Percentiles rank a stretch among this genome's conserved stretches.
Evolutionary conservation across 2,888 invertebrate species (phyloP).

Genomic region (Sarcophaga caerulescens): DNA sequence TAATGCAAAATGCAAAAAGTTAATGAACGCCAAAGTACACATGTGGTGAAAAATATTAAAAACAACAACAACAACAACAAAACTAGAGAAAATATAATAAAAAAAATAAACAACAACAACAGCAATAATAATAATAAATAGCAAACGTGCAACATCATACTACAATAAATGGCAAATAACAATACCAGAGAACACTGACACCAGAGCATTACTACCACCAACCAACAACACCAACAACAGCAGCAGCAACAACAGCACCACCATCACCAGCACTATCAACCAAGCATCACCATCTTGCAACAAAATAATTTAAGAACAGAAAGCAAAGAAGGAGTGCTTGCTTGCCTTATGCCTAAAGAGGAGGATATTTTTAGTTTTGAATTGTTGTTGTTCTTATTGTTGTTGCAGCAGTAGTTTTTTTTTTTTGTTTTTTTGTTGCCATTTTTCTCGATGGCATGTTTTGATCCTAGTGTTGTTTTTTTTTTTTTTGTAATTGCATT

Average conservation of each 20-base stretch:
- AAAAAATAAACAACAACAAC: conserved; percentile 50
- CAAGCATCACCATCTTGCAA: conserved; percentile 45
- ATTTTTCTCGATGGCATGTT: background rate
- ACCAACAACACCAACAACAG: conserved; percentile 1
- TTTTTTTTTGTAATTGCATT: conserved; percentile 46
- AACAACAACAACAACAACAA: conserved; percentile 16
- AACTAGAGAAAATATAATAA: conserved; percentile 58
- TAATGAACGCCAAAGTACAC: conserved; percentile 68
- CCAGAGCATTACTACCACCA: conserved; percentile 36
- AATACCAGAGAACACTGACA: conserved; percentile 10
- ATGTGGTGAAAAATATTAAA: conserved; percentile 64
- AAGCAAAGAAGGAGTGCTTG: background rate
- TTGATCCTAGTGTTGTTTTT: conserved; percentile 37
- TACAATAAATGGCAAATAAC: background rate
- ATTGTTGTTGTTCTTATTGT: conserved; percentile 14
- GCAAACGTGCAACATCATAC: background rate
- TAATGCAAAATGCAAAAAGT: conserved; percentile 60
- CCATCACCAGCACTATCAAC: conserved; percentile 24
- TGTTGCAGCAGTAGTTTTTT: conserved; percentile 35
- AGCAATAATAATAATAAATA: conserved; percentile 6
- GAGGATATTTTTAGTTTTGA: conserved; percentile 64
- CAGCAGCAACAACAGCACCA: conserved; percentile 10
- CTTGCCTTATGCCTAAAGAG: conserved; percentile 2
- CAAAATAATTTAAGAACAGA: conserved; percentile 44
- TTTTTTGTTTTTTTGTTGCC: conserved; percentile 23